Evolutionary conservation across 2,113 vertebrate species (phyloP).

Genomic region (Agapornis roseicollis): DNA sequence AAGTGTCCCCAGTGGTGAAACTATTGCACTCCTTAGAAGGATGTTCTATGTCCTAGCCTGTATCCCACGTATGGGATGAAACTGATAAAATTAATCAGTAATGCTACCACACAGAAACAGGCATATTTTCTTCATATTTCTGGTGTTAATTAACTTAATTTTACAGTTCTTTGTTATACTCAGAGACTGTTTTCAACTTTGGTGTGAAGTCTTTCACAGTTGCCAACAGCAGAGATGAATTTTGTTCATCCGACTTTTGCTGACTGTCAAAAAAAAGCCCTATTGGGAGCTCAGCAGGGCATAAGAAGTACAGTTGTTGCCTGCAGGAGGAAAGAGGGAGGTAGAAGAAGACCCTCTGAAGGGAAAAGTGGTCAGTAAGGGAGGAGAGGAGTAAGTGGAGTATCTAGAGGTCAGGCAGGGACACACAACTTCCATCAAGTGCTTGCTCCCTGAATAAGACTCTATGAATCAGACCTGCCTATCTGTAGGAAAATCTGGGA

Average conservation of each 20-base stretch:
- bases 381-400: not conserved
- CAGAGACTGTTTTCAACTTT: not conserved
- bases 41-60: not conserved
- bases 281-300: not conserved
- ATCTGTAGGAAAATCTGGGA: not conserved
- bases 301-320: not conserved
- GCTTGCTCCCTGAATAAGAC: not conserved
- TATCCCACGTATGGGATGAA: not conserved
- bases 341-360: not conserved
- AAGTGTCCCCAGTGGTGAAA: not conserved
- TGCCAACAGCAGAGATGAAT: not conserved
- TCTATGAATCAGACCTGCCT: not conserved
- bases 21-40: not conserved
- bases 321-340: not conserved
- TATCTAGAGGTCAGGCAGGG: not conserved
- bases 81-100: not conserved
- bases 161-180: not conserved
- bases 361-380: not conserved
- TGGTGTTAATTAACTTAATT: not conserved
- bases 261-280: not conserved
- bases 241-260: not conserved
- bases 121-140: not conserved
- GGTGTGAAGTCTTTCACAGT: not conserved
- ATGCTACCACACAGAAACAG: not conserved
- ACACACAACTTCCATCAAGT: not conserved